Conservation (phyloP, 2,888 invertebrate species). For the Lacanobia wlatinum region DNA sequence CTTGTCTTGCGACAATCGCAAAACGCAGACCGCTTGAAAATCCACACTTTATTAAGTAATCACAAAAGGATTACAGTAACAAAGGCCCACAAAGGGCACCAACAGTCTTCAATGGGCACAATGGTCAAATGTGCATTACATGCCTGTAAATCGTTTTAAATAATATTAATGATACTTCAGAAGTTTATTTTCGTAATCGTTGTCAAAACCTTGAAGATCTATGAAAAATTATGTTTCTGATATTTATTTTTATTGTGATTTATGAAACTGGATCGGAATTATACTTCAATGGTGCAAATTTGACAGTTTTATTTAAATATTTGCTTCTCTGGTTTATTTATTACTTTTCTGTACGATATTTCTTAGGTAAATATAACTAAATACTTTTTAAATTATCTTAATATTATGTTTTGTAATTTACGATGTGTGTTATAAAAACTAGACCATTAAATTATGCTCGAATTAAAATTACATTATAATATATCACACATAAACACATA, state of each 20-base stretch:
- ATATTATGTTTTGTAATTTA: not conserved
- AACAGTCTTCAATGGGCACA: conserved; percentile 52
- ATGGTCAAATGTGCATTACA: conserved; percentile 72
- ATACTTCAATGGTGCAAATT: too few relatives aligned
- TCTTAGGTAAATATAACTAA: not conserved
- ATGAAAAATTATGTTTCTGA: conserved; percentile 57
- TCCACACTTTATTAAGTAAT: conserved; percentile 77
- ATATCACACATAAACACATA: too few relatives aligned
- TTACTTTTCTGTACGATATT: not conserved
- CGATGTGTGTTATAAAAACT: not conserved
- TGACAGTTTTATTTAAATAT: not conserved
- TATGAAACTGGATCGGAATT: not conserved
- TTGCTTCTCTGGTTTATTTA: not conserved
- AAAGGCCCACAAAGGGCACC: conserved; percentile 60
- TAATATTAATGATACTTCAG: conserved; percentile 67
- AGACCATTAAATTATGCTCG: not conserved
- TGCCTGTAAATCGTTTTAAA: conserved; percentile 61
- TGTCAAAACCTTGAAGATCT: conserved; percentile 56
- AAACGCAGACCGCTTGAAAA: conserved; percentile 77
- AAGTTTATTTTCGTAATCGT: conserved; percentile 53
- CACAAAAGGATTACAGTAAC: conserved; percentile 79
- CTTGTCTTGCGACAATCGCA: conserved; percentile 75
- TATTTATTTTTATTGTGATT: conserved; percentile 13
- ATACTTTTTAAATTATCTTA: too few relatives aligned
- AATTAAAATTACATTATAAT: too few relatives aligned